Conservation (phyloP, 2,888 invertebrate species). For the Acrocyrtus sp. region DNA sequence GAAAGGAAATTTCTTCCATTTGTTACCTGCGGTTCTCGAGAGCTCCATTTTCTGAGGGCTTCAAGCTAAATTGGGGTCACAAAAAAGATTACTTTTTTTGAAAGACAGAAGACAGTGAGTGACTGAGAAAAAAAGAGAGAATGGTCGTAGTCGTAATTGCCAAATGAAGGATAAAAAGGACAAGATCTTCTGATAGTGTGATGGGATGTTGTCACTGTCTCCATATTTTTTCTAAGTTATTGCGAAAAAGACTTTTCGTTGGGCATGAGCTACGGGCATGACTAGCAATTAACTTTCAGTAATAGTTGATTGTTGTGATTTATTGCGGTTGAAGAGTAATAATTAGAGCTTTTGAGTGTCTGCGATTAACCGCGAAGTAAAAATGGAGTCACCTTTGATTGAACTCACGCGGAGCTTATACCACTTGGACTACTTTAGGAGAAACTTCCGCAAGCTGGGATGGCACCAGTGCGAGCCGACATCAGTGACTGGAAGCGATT, state of each 20-base stretch:
- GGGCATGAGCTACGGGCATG: background rate
- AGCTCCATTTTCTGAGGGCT: background rate
- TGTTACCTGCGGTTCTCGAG: background rate
- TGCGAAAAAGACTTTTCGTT: background rate
- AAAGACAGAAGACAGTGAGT: too few relatives aligned
- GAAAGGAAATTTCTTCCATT: background rate
- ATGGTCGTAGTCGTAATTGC: background rate
- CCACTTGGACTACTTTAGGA: conserved; percentile 60
- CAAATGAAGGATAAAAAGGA: too few relatives aligned
- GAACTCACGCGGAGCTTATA: conserved; percentile 58
- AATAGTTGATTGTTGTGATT: background rate
- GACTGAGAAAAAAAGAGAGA: conserved; percentile 1
- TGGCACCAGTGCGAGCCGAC: conserved; percentile 42
- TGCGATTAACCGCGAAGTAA: too few relatives aligned
- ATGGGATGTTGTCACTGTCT: too few relatives aligned
- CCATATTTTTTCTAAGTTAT: background rate
- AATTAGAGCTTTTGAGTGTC: background rate
- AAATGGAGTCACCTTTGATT: conserved; percentile 48
- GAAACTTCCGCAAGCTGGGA: conserved; percentile 54
- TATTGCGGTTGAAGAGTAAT: background rate
- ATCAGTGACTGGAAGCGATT: conserved; percentile 28
- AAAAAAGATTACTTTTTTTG: background rate
- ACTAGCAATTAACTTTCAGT: background rate
- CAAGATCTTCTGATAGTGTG: too few relatives aligned
- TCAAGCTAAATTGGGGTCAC: conserved; percentile 8